phyloP scores from a whole-genome alignment of 2,888 invertebrate genomes.

The Nymphalis polychloros region DNA sequence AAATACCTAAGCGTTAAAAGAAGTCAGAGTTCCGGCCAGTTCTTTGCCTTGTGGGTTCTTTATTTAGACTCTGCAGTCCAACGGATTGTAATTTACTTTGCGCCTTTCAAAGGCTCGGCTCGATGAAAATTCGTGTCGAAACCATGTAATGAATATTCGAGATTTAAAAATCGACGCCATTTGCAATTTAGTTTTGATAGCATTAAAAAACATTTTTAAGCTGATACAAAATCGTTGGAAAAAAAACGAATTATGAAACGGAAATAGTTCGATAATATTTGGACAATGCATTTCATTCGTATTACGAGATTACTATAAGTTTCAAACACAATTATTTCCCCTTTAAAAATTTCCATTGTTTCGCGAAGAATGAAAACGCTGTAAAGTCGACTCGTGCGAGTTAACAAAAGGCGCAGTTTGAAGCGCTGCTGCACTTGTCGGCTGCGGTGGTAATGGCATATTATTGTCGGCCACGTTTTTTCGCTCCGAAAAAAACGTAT shows the following conservation, averaged over 20 bases:
- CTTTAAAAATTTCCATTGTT: constrained; percentile 20
- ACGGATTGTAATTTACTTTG: constrained; percentile 50
- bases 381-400: constrained; percentile 24
- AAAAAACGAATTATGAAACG: background rate
- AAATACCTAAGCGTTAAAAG: constrained; percentile 50
- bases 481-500: constrained; percentile 10
- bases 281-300: too few species aligned
- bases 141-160: constrained; percentile 25
- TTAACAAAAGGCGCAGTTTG: constrained; percentile 42
- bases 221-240: background rate
- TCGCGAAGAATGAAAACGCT: constrained; percentile 24
- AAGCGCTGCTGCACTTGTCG: constrained; percentile 41
- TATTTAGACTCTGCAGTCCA: constrained; percentile 43
- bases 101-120: constrained; percentile 39
- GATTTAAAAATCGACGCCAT: background rate
- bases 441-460: constrained; percentile 37
- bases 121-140: constrained; percentile 25
- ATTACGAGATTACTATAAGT: constrained; percentile 1
- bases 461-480: constrained; percentile 22
- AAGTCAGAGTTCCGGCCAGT: constrained; percentile 45
- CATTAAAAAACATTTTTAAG: background rate
- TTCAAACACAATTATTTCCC: constrained; percentile 9
- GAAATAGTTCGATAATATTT: background rate
- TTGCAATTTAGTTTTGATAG: background rate
- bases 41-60: constrained; percentile 45